phyloP scores from a whole-genome alignment of 2,888 invertebrate genomes.

The Drosophila algonquin region DNA sequence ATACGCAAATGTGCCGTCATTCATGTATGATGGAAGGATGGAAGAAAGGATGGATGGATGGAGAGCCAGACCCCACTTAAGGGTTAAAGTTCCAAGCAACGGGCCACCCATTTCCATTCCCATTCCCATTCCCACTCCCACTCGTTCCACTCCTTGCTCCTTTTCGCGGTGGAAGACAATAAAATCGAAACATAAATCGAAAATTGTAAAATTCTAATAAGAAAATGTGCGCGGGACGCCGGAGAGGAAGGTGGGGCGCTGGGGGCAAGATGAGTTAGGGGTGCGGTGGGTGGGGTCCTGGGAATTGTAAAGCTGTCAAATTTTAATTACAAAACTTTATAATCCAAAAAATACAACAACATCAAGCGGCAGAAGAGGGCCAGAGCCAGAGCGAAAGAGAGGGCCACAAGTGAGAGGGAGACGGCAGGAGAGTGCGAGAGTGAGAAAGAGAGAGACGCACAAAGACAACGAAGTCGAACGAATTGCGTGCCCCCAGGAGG shows the following conservation, averaged over 20 bases:
- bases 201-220: conserved; percentile 75
- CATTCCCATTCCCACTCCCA: not conserved
- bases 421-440: not conserved
- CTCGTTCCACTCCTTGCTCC: not conserved
- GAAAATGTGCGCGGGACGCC: conserved; percentile 49
- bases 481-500: conserved; percentile 35
- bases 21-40: not conserved
- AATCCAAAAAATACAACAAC: conserved; percentile 75
- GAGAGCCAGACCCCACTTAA: conserved; percentile 4
- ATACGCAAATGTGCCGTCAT: conserved; percentile 12
- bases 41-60: not conserved
- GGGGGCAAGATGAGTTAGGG: not conserved
- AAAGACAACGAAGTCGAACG: conserved; percentile 20
- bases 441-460: not conserved
- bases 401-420: not conserved
- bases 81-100: conserved; percentile 13
- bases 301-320: conserved; percentile 79
- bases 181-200: conserved; percentile 79
- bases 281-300: conserved; percentile 43
- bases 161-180: conserved; percentile 57
- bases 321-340: conserved; percentile 79
- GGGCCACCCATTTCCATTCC: not conserved
- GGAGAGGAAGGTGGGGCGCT: too few species aligned
- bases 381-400: not conserved
- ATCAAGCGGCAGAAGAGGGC: conserved; percentile 24